A percentile compares a stretch with the other conserved stretches of the same genome.
Evolutionary conservation across 2,113 vertebrate species (phyloP).

Genomic region (Ivindomyrus marchei): DNA sequence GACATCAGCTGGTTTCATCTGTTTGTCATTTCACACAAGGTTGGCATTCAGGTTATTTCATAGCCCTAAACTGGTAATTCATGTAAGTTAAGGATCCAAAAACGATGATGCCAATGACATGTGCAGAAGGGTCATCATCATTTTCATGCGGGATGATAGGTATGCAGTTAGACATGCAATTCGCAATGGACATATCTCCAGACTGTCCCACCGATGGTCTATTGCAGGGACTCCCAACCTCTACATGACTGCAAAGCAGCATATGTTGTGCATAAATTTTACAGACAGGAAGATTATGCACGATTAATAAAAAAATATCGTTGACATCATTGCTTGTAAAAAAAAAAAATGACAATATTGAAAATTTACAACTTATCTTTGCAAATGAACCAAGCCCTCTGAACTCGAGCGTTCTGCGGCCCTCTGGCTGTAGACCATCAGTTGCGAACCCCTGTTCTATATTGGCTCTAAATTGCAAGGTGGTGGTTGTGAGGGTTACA

Average conservation of each 20-base stretch:
- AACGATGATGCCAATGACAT: not conserved
- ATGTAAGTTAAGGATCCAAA: not conserved
- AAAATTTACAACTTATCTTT: not conserved
- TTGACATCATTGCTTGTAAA: not conserved
- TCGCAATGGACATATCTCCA: not conserved
- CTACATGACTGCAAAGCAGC: not conserved
- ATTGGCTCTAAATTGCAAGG: not conserved
- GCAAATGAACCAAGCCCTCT: not conserved
- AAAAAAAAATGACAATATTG: not conserved
- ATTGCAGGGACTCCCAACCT: not conserved
- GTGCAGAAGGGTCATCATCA: not conserved
- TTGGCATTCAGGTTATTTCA: not conserved
- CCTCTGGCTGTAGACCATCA: not conserved
- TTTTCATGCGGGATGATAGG: not conserved
- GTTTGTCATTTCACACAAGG: not conserved
- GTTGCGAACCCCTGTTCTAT: not conserved
- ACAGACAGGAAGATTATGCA: not conserved
- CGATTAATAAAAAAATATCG: not conserved
- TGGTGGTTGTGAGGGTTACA: not conserved
- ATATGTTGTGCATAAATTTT: not conserved
- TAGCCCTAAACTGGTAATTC: not conserved
- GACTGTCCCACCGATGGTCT: not conserved
- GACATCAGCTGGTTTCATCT: not conserved
- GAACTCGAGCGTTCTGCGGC: not conserved
- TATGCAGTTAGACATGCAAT: not conserved